phyloP scores from a whole-genome alignment of 2,797 vertebrate species.

The Oceanodroma leucorhoa region DNA sequence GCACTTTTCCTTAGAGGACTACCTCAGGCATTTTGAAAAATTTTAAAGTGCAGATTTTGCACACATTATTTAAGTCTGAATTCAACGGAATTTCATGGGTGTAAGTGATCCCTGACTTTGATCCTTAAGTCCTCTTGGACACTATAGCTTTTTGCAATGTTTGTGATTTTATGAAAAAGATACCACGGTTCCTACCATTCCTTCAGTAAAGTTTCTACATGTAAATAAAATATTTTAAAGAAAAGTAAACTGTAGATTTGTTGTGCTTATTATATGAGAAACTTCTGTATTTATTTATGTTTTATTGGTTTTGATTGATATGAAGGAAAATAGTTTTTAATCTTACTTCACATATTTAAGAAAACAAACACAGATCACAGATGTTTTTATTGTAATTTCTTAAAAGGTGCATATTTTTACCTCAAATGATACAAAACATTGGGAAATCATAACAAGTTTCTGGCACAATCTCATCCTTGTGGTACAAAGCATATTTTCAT shows the following conservation, averaged over 20 bases:
- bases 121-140: not conserved
- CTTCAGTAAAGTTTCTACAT: not conserved
- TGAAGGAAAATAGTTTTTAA: constrained; percentile 3
- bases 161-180: not conserved
- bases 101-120: not conserved
- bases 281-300: not conserved
- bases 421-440: constrained; percentile 32
- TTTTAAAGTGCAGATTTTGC: not conserved
- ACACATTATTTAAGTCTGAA: not conserved
- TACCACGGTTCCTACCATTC: not conserved
- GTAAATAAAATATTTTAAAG: not conserved
- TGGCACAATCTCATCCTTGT: constrained; percentile 10
- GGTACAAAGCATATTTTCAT: constrained; percentile 41
- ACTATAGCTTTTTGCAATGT: not conserved
- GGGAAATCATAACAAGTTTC: constrained; percentile 26
- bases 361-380: not conserved
- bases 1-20: not conserved
- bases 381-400: not conserved
- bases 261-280: not conserved
- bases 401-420: constrained; percentile 9
- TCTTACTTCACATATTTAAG: not conserved
- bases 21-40: not conserved
- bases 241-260: not conserved
- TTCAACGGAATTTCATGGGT: not conserved
- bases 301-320: not conserved